phyloP scores from a whole-genome alignment of 2,797 vertebrate genomes.

The Hirundo rustica region DNA sequence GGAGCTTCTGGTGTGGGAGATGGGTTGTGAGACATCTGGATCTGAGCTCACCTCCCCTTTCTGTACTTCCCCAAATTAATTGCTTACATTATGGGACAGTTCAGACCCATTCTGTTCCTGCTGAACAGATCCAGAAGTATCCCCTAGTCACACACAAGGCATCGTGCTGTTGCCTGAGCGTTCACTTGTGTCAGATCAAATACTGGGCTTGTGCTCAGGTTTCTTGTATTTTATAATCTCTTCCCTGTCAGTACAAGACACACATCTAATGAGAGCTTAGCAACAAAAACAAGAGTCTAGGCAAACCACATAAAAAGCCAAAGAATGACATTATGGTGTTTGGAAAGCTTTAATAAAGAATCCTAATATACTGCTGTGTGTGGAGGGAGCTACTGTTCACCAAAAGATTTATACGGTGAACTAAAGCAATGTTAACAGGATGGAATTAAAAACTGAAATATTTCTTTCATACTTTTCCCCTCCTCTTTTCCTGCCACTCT shows the following conservation, averaged over 20 bases:
- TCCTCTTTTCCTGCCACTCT: background rate
- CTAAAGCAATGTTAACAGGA: background rate
- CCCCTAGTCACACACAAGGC: background rate
- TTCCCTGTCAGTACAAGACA: background rate
- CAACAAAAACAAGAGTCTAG: background rate
- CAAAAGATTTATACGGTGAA: background rate
- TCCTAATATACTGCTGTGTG: background rate
- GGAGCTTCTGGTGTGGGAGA: background rate
- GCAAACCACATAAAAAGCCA: background rate
- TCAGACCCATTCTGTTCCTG: background rate
- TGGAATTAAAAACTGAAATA: background rate
- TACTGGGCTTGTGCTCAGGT: background rate
- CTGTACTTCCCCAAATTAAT: background rate
- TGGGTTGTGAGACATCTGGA: accelerated
- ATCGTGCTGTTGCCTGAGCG: background rate
- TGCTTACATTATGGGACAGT: accelerated
- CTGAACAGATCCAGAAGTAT: accelerated
- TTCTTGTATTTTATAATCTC: background rate
- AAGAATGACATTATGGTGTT: background rate
- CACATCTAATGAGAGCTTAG: background rate
- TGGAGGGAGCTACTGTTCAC: background rate
- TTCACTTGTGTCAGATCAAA: background rate
- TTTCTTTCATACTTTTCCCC: background rate
- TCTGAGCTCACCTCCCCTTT: background rate
- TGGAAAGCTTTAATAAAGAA: constrained; percentile 16